phyloP scores from a whole-genome alignment of 2,888 invertebrate species.

The Argynnis bischoffii region DNA sequence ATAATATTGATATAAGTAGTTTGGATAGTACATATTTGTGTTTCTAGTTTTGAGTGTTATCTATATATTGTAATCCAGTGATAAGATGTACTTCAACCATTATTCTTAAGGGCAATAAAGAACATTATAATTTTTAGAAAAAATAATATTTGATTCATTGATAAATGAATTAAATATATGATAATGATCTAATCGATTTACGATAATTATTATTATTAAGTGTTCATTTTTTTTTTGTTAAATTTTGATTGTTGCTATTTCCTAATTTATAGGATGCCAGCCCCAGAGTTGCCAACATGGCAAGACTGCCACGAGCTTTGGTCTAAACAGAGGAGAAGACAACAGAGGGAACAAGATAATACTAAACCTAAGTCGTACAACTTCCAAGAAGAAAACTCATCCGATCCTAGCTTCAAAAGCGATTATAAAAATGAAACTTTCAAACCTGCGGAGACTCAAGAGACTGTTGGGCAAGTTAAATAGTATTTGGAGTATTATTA shows the following conservation, averaged over 20 bases:
- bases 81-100: too few species aligned
- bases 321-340: slow-evolving; percentile 96
- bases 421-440: slow-evolving; percentile 61
- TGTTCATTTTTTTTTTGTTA: neutral
- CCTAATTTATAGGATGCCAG: slow-evolving; percentile 85
- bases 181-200: too few species aligned
- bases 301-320: slow-evolving; percentile 99
- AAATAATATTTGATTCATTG: too few species aligned
- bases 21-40: too few species aligned
- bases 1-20: too few species aligned
- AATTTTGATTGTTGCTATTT: neutral
- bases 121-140: too few species aligned
- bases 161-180: too few species aligned
- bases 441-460: slow-evolving; percentile 61
- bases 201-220: neutral
- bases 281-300: slow-evolving; percentile 94
- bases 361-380: slow-evolving; percentile 47
- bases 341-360: slow-evolving; percentile 88
- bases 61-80: too few species aligned
- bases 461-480: slow-evolving; percentile 68
- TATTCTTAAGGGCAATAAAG: too few species aligned
- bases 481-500: slow-evolving; percentile 60
- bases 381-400: slow-evolving; percentile 51
- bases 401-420: slow-evolving; percentile 55
- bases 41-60: too few species aligned